A percentile compares a stretch with the other conserved stretches of the same genome.
Conservation (phyloP, 2,113 vertebrate species). For the Thomomys bottae region DNA sequence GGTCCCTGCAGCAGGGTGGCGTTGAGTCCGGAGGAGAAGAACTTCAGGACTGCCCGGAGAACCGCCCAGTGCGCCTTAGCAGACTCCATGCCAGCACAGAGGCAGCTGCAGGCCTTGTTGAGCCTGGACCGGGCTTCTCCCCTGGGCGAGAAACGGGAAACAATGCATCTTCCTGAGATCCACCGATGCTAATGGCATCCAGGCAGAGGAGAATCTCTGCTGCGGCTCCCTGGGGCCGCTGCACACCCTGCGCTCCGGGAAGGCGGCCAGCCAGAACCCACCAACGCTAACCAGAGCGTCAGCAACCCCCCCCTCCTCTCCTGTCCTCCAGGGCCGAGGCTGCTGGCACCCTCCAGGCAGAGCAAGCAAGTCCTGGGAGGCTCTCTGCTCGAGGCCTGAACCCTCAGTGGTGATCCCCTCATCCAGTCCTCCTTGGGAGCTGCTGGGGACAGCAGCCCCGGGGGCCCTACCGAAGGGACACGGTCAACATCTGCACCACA, state of each 20-base stretch:
- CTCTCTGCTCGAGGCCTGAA: accelerated
- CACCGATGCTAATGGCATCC: accelerated
- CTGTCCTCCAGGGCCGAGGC: accelerated
- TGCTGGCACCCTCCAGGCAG: background rate
- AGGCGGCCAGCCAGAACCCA: too few relatives aligned
- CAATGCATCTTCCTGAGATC: accelerated
- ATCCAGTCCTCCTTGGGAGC: background rate
- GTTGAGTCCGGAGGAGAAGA: background rate
- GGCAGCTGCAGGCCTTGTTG: accelerated
- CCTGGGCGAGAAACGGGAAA: background rate
- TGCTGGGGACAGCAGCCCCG: background rate
- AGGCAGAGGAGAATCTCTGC: background rate
- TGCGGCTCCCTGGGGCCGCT: accelerated
- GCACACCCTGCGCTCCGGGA: background rate
- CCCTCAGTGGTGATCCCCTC: accelerated
- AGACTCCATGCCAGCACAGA: background rate
- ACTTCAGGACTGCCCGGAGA: accelerated
- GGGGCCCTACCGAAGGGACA: too few relatives aligned
- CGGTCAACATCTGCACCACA: background rate
- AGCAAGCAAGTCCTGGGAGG: background rate
- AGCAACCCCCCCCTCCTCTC: background rate
- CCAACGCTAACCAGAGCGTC: background rate
- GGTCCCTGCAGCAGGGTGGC: background rate
- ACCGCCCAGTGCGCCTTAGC: accelerated
- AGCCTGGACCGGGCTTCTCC: background rate